phyloP scores from a whole-genome alignment of 2,113 vertebrate species.

The Struthidea cinerea region DNA sequence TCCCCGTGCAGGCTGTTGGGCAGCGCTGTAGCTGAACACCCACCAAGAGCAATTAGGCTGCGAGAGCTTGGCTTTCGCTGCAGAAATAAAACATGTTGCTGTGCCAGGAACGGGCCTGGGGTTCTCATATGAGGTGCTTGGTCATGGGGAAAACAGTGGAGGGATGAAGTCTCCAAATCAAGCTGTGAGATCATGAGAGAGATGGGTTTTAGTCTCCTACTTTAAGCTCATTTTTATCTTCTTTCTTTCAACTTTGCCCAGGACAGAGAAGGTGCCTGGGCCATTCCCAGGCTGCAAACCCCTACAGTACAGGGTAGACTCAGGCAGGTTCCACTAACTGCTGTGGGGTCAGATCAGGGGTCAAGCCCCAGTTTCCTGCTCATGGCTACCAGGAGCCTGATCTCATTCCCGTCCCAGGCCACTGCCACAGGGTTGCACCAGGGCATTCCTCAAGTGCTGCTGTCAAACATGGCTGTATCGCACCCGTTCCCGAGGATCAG shows the following conservation, averaged over 20 bases:
- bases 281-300: not conserved
- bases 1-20: not conserved
- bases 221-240: not conserved
- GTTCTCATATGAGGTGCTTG: not conserved
- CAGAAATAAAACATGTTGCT: not conserved
- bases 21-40: not conserved
- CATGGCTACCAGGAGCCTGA: not conserved
- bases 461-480: fast-evolving
- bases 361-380: not conserved
- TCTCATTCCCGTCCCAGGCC: not conserved
- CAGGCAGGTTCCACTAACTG: not conserved
- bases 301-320: fast-evolving
- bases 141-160: not conserved
- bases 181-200: not conserved
- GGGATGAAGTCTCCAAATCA: not conserved
- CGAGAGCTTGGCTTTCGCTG: not conserved
- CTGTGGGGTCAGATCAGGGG: not conserved
- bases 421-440: fast-evolving
- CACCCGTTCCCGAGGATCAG: not conserved
- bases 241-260: not conserved
- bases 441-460: not conserved
- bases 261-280: not conserved
- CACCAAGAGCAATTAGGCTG: not conserved
- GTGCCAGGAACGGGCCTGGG: not conserved
- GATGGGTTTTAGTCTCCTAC: not conserved